Base-by-base conservation (phyloP, 23 tunicate genomes). In the Halocynthia aurantium region DNA sequence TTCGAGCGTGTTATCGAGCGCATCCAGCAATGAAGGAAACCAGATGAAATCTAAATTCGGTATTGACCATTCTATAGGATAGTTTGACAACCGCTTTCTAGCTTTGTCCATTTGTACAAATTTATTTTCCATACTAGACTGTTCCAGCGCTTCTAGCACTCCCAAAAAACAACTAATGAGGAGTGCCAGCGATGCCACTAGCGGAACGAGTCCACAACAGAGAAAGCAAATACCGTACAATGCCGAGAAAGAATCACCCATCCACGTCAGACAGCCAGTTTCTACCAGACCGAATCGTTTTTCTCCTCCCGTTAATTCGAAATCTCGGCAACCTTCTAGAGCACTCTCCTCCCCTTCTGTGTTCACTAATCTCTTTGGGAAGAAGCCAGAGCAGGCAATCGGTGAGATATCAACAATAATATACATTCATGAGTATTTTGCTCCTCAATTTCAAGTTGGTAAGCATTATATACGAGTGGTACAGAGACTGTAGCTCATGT, bases 1-100 rank as follows among this genome's bases (percentile, higher is more conserved):
- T 19, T 80, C 83, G 62, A 80, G 76, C 56, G 76, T 80, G 18
- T 54, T 67, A 54, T 67, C 83, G 12, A 80, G 78, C 53, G 69
- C 76, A 13, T 74, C 78, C 13, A 65, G 70, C 19, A 74, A 74
- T 56, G 78, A 74, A 7, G 56, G 78, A 22, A 74, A 74, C 22
- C 17, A 20, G 21, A 7, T 64, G 8, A 74, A 56, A 54, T 64
- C 56, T 19, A 19, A 50, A 44, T 8, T 9, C 10, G 75, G 75
- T 70, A 51, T n/a, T 11, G 11, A 15, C 12, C 4, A 67, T 31
- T 31, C 44, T 31, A 31, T 4, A 31, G 2, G 44, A 31, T 31
- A 31, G 44, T 31, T 31, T 31, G 1, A 31, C 44, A 31, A 31
- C 44, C 44, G 44, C 44, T 31, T 1, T 31, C 44, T 31, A 31